Base-by-base conservation (phyloP, 2,888 invertebrate species). In the Agrotis puta region DNA sequence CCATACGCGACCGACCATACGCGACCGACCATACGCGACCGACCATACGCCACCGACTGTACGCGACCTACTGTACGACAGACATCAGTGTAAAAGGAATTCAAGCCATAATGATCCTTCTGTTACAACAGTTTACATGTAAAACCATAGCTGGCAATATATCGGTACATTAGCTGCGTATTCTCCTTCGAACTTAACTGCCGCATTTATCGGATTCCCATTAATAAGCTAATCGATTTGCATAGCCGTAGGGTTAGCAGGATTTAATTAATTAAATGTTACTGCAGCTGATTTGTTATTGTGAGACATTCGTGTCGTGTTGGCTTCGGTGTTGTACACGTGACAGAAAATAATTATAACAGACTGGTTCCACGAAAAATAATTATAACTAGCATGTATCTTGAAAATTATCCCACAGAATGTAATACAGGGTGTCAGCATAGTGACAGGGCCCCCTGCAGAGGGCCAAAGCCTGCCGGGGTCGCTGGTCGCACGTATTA, bases 161-260 rank as follows among this genome's bases (percentile, higher is more conserved):
- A 79, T 68, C 50, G 81, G 75, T 63, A 79, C 75, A 79, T 79
- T 79, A 83, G 81, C 81, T 65, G 68, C 56, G 62, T 59, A 68
- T 84, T 83, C 67, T 68, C 83, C 56, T 24, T 61, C 58, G 56
- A 63, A 65, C 58, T 64, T 81, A 77, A 82, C 74, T 54, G 45
- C 69, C 78, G 54, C 59, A 77, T 84, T 82, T 84, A 84, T 78
- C 70, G 82, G 82, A 67, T 82, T 84, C 48, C 56, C 69, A 69
- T 74, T 77, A 82, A 78, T 84, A 65, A 64, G 67, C 69, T 71
- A 67, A 66, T 69, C 67, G 74, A 68, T 84, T 84, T 82, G 79
- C 85, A 77, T 82, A 81, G 48, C 64, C 24, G 27, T 22, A 80
- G 70, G 67, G 70, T 64, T 47, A 24, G 14, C 61, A 6, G n/a